A percentile compares a stretch with the other conserved stretches of the same genome.
phyloP scores from a whole-genome alignment of 2,797 vertebrate species.

The Meda fulgida region DNA sequence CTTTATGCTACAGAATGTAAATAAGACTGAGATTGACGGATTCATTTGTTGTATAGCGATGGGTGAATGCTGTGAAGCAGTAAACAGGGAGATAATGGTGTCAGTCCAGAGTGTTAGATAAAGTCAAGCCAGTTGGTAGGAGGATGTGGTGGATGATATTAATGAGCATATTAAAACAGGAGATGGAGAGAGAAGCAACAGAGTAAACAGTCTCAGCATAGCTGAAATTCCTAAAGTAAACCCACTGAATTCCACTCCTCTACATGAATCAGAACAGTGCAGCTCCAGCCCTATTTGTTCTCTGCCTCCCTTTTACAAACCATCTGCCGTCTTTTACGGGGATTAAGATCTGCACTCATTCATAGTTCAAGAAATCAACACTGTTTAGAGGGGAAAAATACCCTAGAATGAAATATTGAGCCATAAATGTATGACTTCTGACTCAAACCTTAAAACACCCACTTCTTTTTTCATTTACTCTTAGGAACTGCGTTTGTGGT shows the following conservation, averaged over 20 bases:
- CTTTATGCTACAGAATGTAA: background rate
- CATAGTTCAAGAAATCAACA: conserved; percentile 32
- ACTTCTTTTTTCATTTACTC: conserved; percentile 27
- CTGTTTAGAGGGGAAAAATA: conserved; percentile 9
- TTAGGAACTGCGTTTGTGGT: conserved; percentile 16
- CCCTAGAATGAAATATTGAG: conserved; percentile 13
- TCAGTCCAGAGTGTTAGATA: conserved; percentile 52
- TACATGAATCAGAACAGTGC: conserved; percentile 54
- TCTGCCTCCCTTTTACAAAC: conserved; percentile 41
- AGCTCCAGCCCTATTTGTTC: conserved; percentile 42
- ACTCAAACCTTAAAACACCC: conserved; percentile 14
- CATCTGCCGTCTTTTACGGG: conserved; percentile 11
- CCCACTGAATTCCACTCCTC: conserved; percentile 52
- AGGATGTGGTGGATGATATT: conserved; percentile 47
- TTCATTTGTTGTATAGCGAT: conserved; percentile 32
- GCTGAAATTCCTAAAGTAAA: conserved; percentile 56
- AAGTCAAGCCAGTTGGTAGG: conserved; percentile 33
- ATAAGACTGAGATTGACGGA: conserved; percentile 20
- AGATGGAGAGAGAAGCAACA: conserved; percentile 54
- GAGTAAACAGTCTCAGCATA: conserved; percentile 62
- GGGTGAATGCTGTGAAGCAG: conserved; percentile 25
- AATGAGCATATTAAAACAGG: conserved; percentile 57
- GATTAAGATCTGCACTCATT: conserved; percentile 32
- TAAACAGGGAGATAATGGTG: conserved; percentile 44
- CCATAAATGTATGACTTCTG: conserved; percentile 18